These are phyloP conservation scores for Chionomys nivalis DNA, from an alignment of 2,113 vertebrate genomes.

Conservation along the genomic window DNA sequence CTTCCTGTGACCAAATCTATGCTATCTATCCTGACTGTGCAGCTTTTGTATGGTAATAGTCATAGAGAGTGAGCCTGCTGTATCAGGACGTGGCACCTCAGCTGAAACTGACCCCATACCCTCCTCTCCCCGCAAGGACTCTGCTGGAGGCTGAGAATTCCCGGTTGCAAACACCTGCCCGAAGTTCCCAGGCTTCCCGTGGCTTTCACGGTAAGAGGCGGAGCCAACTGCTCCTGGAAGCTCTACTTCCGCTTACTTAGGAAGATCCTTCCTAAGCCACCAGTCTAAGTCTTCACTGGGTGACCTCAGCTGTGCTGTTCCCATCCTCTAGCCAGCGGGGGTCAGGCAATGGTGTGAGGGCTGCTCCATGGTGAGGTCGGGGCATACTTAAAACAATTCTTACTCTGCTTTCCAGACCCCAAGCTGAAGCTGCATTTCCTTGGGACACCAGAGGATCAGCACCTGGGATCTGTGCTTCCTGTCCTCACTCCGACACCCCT, in stretches of 20 bases:
- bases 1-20: conserved; percentile 12
- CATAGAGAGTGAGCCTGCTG: neutral
- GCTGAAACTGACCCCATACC: neutral
- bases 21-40: neutral
- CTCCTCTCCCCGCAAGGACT: conserved; percentile 75
- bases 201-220: conserved; percentile 81
- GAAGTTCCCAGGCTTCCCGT: conserved; percentile 62
- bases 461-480: conserved; percentile 63
- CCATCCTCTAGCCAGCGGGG: neutral
- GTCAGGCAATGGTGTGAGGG: neutral
- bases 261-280: neutral
- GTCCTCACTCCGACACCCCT: conserved; percentile 68
- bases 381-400: conserved; percentile 12
- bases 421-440: conserved; percentile 72
- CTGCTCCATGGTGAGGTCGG: neutral
- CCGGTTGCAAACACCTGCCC: conserved; percentile 76
- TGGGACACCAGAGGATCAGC: conserved; percentile 69
- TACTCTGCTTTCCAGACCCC: conserved; percentile 74
- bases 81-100: neutral
- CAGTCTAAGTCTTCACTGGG: neutral
- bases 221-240: neutral
- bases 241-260: neutral
- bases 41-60: neutral
- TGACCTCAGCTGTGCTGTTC: neutral
- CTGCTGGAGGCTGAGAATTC: conserved; percentile 87